phyloP scores from a whole-genome alignment of 2,888 invertebrate genomes.

The Eutolmus rufibarbis region DNA sequence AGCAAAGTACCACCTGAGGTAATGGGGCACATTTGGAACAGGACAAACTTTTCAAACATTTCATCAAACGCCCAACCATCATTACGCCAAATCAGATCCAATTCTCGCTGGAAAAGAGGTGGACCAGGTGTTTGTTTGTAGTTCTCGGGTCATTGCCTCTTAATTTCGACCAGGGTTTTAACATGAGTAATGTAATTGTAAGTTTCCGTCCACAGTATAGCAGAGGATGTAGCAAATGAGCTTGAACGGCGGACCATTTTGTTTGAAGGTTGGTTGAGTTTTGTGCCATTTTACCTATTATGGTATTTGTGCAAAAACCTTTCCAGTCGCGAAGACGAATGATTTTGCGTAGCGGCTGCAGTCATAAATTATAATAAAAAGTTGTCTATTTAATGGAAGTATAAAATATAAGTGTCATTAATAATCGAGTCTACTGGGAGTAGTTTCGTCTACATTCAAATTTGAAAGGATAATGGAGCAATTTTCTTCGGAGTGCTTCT shows the following conservation, averaged over 20 bases:
- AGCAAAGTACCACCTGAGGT: background rate
- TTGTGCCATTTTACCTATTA: background rate
- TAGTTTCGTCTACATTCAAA: background rate
- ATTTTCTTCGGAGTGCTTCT: background rate
- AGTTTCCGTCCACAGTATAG: slow-evolving; percentile 14
- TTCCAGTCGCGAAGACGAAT: background rate
- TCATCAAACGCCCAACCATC: background rate
- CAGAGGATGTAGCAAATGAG: background rate
- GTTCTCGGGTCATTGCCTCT: background rate
- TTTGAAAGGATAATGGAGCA: background rate
- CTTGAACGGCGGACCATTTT: background rate
- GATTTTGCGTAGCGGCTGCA: background rate
- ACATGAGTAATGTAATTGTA: slow-evolving; percentile 27
- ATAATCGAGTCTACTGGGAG: background rate
- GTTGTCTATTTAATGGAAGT: slow-evolving; percentile 4
- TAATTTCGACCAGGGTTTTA: background rate
- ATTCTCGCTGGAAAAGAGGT: background rate
- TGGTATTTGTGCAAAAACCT: background rate
- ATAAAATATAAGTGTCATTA: slow-evolving; percentile 18
- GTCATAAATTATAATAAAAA: slow-evolving; percentile 24
- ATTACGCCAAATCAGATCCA: background rate
- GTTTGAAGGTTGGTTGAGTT: background rate
- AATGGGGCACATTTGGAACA: background rate
- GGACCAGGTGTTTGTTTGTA: background rate
- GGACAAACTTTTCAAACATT: background rate